Conservation (phyloP, 2,888 invertebrate species). For the Cataglyphis albicans region DNA sequence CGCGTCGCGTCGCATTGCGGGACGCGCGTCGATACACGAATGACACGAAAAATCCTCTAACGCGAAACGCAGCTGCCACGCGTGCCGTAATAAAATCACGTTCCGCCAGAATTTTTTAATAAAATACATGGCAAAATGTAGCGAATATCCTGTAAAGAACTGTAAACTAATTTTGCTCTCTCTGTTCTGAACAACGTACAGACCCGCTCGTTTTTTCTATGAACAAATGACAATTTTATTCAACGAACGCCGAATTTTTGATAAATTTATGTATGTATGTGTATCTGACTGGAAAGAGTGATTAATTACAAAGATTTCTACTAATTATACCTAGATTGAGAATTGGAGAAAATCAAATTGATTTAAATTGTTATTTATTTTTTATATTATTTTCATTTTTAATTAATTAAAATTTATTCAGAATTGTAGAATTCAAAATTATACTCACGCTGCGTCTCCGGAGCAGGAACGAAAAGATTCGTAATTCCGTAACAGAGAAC, state of each 20-base stretch:
- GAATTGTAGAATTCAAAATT: neutral
- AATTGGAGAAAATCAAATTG: neutral
- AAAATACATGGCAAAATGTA: conserved; percentile 82
- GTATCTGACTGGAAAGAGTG: neutral
- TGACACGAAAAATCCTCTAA: conserved; percentile 61
- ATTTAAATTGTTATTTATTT: neutral
- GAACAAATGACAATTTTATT: conserved; percentile 10
- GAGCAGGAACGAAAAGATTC: conserved; percentile 20
- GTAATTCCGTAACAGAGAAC: conserved; percentile 42
- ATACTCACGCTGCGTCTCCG: neutral
- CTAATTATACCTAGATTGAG: neutral
- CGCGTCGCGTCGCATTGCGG: conserved; percentile 45
- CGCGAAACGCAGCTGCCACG: conserved; percentile 65
- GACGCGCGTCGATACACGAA: conserved; percentile 64
- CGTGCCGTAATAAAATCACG: conserved; percentile 76
- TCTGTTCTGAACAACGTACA: neutral
- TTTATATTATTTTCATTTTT: neutral
- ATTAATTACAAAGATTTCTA: neutral
- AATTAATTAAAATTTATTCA: neutral
- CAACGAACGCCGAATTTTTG: conserved; percentile 6
- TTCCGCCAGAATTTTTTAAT: conserved; percentile 58
- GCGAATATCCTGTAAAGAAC: conserved; percentile 61
- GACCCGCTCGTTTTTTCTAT: neutral
- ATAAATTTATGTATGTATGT: neutral
- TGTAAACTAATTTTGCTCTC: conserved; percentile 45